Evolutionary conservation across 1,140 invertebrate genomes (phyloP), one percentile per base, ranked within the genome.

Genomic region (Proctacanthus coquilletti): DNA sequence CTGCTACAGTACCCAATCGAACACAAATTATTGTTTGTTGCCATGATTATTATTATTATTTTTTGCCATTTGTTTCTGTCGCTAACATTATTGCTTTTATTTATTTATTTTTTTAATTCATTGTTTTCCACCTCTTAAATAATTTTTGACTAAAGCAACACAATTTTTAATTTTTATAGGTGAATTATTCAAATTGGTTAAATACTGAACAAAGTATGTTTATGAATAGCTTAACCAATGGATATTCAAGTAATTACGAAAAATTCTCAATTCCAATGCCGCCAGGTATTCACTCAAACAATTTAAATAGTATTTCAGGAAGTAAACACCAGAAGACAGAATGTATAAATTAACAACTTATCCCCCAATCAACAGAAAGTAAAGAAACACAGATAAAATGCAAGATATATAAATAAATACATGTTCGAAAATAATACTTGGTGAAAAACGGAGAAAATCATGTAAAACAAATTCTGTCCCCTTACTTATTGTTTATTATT

Each of bases 141-240:
- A 29, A 29, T 13, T 29, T 4, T 8, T 25, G 6, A 25, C 23
- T 8, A 25, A 25, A 25, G 6, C 15, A 4, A 13, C 15, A 13
- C 27, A 29, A 29, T 29, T 14, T 13, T 29, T 29, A 29, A 29
- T 13, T 29, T 29, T 29, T 29, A 4, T 29, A 29, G 27, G 27
- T 29, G 15, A 29, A 29, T 29, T 29, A 29, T 29, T 14, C 27
- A 29, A 29, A 29, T 29, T 29, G 27, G 27, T 14, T 29, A 13
- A 29, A 14, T 29, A 29, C n/a, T 14, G 27, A 29, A 14, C 27
- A 29, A 29, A 29, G 15, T 29, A 11, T 29, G 15, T 29, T 29
- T 14, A 29, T 29, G 27, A 29, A 29, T 29, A 29, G 27, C 15
- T 29, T 29, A 29, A 14, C 27, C n/a, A 29, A 29, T 29, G 27